Conservation (phyloP, 2,113 vertebrate species). For the Podilymbus podiceps region DNA sequence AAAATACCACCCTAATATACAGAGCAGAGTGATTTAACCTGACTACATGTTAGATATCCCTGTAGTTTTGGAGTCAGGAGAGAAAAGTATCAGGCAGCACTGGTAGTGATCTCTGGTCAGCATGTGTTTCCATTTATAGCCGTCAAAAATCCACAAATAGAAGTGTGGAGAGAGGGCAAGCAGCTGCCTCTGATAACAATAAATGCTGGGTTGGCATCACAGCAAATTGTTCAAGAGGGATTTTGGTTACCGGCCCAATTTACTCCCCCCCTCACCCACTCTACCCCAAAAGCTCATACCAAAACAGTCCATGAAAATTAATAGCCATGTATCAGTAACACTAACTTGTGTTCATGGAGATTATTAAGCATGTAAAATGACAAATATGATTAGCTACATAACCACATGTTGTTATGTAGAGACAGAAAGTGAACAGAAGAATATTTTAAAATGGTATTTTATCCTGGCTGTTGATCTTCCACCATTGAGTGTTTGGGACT, state of each 20-base stretch:
- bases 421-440: background rate
- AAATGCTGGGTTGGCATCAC: constrained; percentile 64
- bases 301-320: background rate
- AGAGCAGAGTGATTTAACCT: constrained; percentile 55
- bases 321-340: background rate
- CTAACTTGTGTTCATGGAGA: background rate
- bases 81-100: constrained; percentile 71
- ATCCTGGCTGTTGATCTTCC: background rate
- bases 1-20: background rate
- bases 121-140: constrained; percentile 93
- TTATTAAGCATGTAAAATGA: background rate
- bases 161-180: constrained; percentile 75
- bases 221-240: constrained; percentile 35
- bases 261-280: background rate
- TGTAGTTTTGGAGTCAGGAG: constrained; percentile 65
- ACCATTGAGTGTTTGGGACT: background rate
- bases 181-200: constrained; percentile 81
- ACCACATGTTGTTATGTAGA: background rate
- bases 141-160: constrained; percentile 87
- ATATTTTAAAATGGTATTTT: background rate
- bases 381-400: background rate
- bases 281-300: background rate
- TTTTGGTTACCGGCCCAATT: constrained; percentile 11
- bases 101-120: constrained; percentile 77
- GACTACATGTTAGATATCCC: constrained; percentile 69